Conservation (phyloP, 2,113 vertebrate genomes). For the Neogale vison region DNA sequence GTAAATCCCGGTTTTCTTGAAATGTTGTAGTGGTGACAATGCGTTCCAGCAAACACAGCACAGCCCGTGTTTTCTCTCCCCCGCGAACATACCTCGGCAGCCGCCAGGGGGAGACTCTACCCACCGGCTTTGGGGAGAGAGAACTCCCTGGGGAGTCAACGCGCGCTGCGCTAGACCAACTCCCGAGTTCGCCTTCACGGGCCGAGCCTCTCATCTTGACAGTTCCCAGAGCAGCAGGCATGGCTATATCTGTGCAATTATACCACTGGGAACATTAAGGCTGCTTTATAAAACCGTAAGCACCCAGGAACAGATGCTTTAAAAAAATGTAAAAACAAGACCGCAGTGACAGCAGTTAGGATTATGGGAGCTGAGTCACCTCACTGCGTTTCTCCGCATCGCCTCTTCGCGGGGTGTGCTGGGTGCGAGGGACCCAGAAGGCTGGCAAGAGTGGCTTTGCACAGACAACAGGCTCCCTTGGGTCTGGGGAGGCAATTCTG, state of each 20-base stretch:
- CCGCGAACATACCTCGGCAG: neutral
- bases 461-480: neutral
- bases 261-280: neutral
- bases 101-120: slow-evolving; percentile 26
- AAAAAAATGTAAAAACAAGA: neutral
- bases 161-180: accelerated
- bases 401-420: accelerated
- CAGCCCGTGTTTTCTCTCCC: neutral
- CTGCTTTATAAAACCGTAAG: slow-evolving; percentile 3
- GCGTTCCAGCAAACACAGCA: accelerated
- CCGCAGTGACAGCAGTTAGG: neutral
- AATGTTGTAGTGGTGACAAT: accelerated
- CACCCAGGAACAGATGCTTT: neutral
- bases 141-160: neutral
- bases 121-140: no score
- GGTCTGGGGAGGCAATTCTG: neutral
- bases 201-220: neutral
- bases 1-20: neutral
- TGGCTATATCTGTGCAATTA: neutral
- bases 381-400: neutral
- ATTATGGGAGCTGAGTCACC: neutral
- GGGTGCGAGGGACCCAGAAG: accelerated
- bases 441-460: neutral
- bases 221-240: neutral
- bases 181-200: neutral